phyloP scores from a whole-genome alignment of 35 echinoderm and acorn worm genomes.

The Holothuria glaberrima region DNA sequence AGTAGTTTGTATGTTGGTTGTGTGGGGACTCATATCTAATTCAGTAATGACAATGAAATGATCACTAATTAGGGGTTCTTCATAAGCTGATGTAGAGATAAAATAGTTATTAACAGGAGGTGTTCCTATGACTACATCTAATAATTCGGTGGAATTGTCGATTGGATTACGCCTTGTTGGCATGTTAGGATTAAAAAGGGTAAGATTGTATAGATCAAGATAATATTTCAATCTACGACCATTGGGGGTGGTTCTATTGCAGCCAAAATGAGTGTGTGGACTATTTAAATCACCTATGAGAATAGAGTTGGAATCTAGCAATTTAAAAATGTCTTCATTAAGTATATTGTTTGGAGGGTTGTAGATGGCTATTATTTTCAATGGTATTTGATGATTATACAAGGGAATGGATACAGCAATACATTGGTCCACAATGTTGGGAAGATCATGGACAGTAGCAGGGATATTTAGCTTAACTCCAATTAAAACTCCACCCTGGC shows the following conservation, averaged over 20 bases:
- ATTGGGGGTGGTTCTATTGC: neutral
- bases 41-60: neutral
- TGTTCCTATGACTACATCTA: neutral
- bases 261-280: neutral
- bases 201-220: neutral
- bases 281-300: neutral
- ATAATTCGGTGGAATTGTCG: neutral
- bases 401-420: neutral
- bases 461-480: neutral
- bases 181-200: neutral
- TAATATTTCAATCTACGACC: neutral
- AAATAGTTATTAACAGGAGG: neutral
- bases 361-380: neutral
- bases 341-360: neutral
- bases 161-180: neutral
- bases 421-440: neutral
- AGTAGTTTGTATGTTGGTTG: neutral
- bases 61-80: neutral
- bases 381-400: neutral
- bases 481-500: neutral
- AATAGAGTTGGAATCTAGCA: neutral
- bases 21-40: neutral
- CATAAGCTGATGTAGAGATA: neutral
- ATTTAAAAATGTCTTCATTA: neutral
- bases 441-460: neutral